phyloP scores from a whole-genome alignment of 1,140 invertebrate genomes.

The Drosophila guanche region DNA sequence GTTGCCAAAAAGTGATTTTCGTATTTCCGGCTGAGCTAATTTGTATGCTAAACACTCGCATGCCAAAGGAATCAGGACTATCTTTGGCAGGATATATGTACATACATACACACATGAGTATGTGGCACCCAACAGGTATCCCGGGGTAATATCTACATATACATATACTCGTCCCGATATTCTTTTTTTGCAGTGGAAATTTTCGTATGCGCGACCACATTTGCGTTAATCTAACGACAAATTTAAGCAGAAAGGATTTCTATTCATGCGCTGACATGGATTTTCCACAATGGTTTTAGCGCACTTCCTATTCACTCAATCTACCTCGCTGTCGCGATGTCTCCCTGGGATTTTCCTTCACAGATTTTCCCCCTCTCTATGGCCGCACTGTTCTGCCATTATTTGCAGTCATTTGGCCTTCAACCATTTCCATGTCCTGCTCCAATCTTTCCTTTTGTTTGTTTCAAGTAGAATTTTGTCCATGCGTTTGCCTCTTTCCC shows the following conservation, averaged over 20 bases:
- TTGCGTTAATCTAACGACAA: constrained; percentile 80
- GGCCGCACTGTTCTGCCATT: constrained; percentile 39
- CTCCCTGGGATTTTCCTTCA: not conserved
- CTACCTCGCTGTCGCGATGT: constrained; percentile 7
- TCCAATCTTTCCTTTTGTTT: constrained; percentile 53
- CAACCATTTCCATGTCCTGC: constrained; percentile 41
- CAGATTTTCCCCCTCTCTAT: not conserved
- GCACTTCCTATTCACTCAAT: constrained; percentile 1
- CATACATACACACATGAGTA: too few species aligned
- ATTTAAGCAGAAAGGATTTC: constrained; percentile 78
- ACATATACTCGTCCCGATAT: constrained; percentile 7
- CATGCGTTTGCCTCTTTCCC: constrained; percentile 30
- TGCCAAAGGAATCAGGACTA: constrained; percentile 14
- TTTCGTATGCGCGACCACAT: constrained; percentile 78
- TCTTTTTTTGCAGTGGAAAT: constrained; percentile 3
- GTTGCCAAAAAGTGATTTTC: constrained; percentile 77
- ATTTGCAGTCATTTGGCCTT: constrained; percentile 78
- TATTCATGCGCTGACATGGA: constrained; percentile 59
- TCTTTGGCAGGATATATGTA: not conserved
- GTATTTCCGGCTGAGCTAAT: constrained; percentile 74
- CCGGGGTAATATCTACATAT: constrained; percentile 5
- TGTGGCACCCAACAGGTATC: constrained; percentile 66
- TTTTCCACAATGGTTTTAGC: constrained; percentile 5
- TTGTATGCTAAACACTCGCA: constrained; percentile 76
- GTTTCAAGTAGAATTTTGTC: constrained; percentile 40